These are phyloP conservation scores for Chromoteleia sp. DNA, from an alignment of 2,888 invertebrate genomes.

Conservation along the genomic window DNA sequence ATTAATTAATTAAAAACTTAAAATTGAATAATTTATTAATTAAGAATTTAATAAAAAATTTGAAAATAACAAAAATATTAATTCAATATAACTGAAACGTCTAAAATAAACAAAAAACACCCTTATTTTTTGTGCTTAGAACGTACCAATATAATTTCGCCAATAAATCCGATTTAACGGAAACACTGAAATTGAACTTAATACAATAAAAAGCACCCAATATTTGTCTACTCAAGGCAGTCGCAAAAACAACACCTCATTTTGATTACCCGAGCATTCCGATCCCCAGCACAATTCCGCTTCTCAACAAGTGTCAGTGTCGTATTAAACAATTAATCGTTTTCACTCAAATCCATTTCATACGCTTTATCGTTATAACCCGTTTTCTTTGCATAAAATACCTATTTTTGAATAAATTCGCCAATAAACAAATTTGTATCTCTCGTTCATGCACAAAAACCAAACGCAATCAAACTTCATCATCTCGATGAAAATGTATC, in stretches of 20 bases:
- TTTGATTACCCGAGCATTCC: not conserved
- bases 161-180: too few relatives aligned
- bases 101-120: too few relatives aligned
- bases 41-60: too few relatives aligned
- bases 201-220: not conserved
- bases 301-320: conserved; percentile 34
- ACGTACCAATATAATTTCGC: too few relatives aligned
- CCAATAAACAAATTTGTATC: not conserved
- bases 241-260: conserved; percentile 9
- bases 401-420: not conserved
- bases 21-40: too few relatives aligned
- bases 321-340: conserved; percentile 33
- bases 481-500: conserved; percentile 5
- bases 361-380: not conserved
- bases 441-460: not conserved
- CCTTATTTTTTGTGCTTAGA: too few relatives aligned
- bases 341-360: conserved; percentile 2
- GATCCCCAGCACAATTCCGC: conserved; percentile 10
- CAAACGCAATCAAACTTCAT: not conserved
- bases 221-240: not conserved
- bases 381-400: not conserved
- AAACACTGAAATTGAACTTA: conserved; percentile 5
- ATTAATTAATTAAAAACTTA: too few relatives aligned
- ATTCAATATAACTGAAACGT: too few relatives aligned
- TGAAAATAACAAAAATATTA: too few relatives aligned